Base-by-base conservation (phyloP, 1,140 invertebrate species). In the Brachionus rotundiformis region DNA sequence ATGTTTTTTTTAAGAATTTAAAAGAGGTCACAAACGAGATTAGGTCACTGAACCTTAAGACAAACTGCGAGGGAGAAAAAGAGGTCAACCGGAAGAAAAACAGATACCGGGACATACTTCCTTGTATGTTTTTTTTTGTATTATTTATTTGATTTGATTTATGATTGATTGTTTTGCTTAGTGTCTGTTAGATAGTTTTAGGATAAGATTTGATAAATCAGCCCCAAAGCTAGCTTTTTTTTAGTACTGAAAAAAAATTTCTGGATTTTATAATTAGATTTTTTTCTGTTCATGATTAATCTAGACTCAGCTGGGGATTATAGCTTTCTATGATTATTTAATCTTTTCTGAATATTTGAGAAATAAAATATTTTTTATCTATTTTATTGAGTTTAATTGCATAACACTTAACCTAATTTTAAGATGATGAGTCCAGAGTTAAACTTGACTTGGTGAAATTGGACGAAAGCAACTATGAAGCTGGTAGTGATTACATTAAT, bases 401-500 rank as follows among this genome's bases (percentile, higher is more conserved):
- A 10, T 68, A 16, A 33, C 29, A 63, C 1, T n/a, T 41, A 3
- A 0, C 36, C 36, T 73, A n/a, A 16, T 3, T 31, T 76, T n/a
- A 54, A 77, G 73, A 77, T 41, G 73, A 77, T 59, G 47, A 77
- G 54, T 77, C 44, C 13, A 54, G 73, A 77, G 73, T 77, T n/a
- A 59, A 16, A 54, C 10, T 77, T 0, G n/a, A 77, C n/a, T 59
- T 31, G 44, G 16, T 54, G 8, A 77, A 59, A 33, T 41, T 16
- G 10, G 68, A 73, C 4, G 68, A 73, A 54, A 36, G 13, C n/a
- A 54, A 59, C 11, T 44, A 44, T 10, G 68, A 73, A 25, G 23
- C 39, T 25, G 96, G 96, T 0, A 95, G 94, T 1, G 79, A 68
- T 11, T 81, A 81, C 47, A 81, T 81, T 8, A 81, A 81, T 49